These are phyloP conservation scores for Stichopus chloronotus DNA, from an alignment of 35 echinoderm and acorn worm species.

Conservation along the genomic window DNA sequence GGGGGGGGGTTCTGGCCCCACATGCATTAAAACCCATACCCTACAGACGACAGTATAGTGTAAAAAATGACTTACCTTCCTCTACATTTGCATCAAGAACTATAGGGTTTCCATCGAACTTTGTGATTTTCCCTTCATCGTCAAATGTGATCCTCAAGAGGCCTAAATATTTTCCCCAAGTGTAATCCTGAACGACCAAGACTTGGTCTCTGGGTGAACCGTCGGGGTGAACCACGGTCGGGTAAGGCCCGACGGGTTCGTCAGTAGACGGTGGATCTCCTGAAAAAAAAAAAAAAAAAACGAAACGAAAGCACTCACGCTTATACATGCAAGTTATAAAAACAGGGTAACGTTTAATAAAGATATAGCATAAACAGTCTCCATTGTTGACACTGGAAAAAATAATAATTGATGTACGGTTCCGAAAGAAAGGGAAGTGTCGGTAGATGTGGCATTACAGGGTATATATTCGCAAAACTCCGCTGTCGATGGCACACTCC, in stretches of 20 bases:
- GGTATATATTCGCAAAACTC: too few relatives aligned
- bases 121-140: slow-evolving; percentile 32
- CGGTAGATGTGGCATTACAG: too few relatives aligned
- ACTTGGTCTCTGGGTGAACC: slow-evolving; percentile 6
- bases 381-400: too few relatives aligned
- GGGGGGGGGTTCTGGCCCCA: too few relatives aligned
- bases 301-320: not conserved
- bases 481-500: too few relatives aligned
- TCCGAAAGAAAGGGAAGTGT: too few relatives aligned
- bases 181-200: slow-evolving; percentile 47
- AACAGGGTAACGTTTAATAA: too few relatives aligned
- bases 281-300: slow-evolving; percentile 2
- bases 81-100: slow-evolving; percentile 26
- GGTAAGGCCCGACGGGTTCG: slow-evolving; percentile 31
- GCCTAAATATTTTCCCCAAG: slow-evolving; percentile 64
- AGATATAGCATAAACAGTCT: too few relatives aligned
- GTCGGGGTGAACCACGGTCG: slow-evolving; percentile 43
- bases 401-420: too few relatives aligned
- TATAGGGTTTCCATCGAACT: slow-evolving; percentile 59
- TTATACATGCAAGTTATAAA: too few relatives aligned
- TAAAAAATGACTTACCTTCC: slow-evolving; percentile 30
- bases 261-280: slow-evolving; percentile 51
- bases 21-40: too few relatives aligned
- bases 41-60: too few relatives aligned
- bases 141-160: slow-evolving; percentile 57